These are phyloP conservation scores for Argyresthia goedartella DNA, from an alignment of 2,888 invertebrate genomes.

Conservation along the genomic window DNA sequence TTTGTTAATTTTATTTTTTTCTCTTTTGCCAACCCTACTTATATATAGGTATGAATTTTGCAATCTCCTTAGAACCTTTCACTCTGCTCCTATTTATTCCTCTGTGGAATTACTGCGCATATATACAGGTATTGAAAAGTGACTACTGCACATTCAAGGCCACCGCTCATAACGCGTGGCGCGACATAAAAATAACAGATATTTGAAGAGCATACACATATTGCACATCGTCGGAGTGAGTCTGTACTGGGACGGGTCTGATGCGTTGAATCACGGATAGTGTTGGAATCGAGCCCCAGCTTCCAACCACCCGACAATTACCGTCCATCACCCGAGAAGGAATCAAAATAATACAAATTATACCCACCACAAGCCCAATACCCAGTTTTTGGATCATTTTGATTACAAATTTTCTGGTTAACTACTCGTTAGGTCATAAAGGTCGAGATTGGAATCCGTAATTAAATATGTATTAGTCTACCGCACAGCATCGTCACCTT, in stretches of 20 bases:
- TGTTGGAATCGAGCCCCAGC: slow-evolving; percentile 14
- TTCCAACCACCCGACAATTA: slow-evolving; percentile 42
- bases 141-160: too few relatives aligned
- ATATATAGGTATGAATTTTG: too few relatives aligned
- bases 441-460: slow-evolving; percentile 26
- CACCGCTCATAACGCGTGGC: too few relatives aligned
- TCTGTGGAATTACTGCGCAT: too few relatives aligned
- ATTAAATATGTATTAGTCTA: slow-evolving; percentile 57
- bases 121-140: too few relatives aligned
- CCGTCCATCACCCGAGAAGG: slow-evolving; percentile 33
- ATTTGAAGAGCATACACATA: neutral
- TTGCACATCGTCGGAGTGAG: neutral
- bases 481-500: slow-evolving; percentile 10
- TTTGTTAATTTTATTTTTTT: too few relatives aligned
- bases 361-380: slow-evolving; percentile 12
- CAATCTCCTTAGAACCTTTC: too few relatives aligned
- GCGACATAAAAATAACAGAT: too few relatives aligned
- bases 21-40: too few relatives aligned
- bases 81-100: too few relatives aligned
- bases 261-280: too few relatives aligned
- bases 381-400: slow-evolving; percentile 19
- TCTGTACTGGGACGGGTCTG: too few relatives aligned
- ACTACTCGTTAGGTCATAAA: slow-evolving; percentile 1
- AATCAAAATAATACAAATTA: slow-evolving; percentile 62
- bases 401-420: slow-evolving; percentile 20